Evolutionary conservation across 23 tunicate species (phyloP).

Genomic region (Styela clava): DNA sequence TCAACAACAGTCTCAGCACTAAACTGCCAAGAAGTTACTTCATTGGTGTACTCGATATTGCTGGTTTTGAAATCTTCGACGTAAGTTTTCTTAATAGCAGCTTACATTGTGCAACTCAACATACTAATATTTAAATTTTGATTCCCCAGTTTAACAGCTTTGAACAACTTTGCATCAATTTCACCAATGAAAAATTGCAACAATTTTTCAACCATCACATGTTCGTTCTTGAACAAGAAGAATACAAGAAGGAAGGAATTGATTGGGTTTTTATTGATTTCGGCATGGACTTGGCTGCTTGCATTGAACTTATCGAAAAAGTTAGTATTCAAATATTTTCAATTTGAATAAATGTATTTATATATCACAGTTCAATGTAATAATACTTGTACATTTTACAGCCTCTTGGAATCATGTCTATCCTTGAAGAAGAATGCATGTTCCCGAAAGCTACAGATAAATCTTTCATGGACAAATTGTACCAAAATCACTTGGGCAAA

Average conservation of each 20-base stretch:
- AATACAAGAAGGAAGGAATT: conserved; percentile 98
- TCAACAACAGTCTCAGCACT: conserved; percentile 88
- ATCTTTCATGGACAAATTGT: conserved; percentile 85
- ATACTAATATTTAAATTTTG: background rate
- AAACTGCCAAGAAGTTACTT: conserved; percentile 97
- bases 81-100: conserved; percentile 36
- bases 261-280: conserved; percentile 98
- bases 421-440: conserved; percentile 98
- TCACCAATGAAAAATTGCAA: conserved; percentile 98
- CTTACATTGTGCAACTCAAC: background rate
- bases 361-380: background rate
- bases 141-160: conserved; percentile 84
- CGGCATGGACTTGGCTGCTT: conserved; percentile 99
- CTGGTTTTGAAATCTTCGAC: conserved; percentile 99
- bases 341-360: background rate
- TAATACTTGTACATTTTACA: background rate
- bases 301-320: conserved; percentile 95
- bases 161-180: conserved; percentile 99
- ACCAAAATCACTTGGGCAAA: conserved; percentile 88
- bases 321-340: conserved; percentile 22
- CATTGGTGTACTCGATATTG: conserved; percentile 99
- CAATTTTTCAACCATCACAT: conserved; percentile 99
- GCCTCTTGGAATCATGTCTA: conserved; percentile 97
- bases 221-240: conserved; percentile 99
- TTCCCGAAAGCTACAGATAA: conserved; percentile 94